A percentile compares a stretch with the other conserved stretches of the same genome.
Evolutionary conservation across 1,140 invertebrate genomes (phyloP).

Genomic region (Ladona fulva): DNA sequence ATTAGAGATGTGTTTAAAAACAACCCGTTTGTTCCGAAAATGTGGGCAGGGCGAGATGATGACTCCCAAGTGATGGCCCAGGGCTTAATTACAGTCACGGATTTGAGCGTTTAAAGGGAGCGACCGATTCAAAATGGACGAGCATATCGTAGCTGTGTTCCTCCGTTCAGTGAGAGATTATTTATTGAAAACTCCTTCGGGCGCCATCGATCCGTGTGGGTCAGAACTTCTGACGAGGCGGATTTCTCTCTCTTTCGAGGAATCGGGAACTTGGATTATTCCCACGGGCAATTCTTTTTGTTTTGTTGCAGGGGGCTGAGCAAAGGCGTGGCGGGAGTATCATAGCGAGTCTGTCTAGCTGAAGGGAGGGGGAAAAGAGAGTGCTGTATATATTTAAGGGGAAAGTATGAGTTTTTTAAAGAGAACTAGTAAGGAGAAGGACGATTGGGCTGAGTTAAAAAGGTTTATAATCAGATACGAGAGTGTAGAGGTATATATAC

Average conservation of each 20-base stretch:
- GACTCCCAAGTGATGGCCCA: background rate
- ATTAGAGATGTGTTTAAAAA: too few species aligned
- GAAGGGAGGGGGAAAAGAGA: too few species aligned
- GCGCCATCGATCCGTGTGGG: background rate
- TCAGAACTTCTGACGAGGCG: conserved; percentile 2
- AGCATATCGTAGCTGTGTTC: background rate
- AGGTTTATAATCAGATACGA: too few species aligned
- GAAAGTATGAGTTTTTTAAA: too few species aligned
- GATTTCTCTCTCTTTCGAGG: background rate
- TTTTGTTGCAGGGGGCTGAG: too few species aligned
- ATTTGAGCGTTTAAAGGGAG: background rate
- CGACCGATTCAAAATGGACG: background rate
- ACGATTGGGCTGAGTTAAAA: too few species aligned
- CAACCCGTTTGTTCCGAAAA: too few species aligned
- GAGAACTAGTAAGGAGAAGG: too few species aligned
- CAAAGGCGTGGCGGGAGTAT: too few species aligned
- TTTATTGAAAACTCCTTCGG: conserved; percentile 9
- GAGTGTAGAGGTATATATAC: too few species aligned
- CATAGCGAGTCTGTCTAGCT: too few species aligned
- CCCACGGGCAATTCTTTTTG: background rate
- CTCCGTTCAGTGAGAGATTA: background rate
- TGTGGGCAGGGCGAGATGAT: background rate
- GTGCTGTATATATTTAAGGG: too few species aligned
- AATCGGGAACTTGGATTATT: background rate
- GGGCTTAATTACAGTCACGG: background rate